Base-by-base conservation (phyloP, 2,797 vertebrate species). In the Ibycter americanus region DNA sequence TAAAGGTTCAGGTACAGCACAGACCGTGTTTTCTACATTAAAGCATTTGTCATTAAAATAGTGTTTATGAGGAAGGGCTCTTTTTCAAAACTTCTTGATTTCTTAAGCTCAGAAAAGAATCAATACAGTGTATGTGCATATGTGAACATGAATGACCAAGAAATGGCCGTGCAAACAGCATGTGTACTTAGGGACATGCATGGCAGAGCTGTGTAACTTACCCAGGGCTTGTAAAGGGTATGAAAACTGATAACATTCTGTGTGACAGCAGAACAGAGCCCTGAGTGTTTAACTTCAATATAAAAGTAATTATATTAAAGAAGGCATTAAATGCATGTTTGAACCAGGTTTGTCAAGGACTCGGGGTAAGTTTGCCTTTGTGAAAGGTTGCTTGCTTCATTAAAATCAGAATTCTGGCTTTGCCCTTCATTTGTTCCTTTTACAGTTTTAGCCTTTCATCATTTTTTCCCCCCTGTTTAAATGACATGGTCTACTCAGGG, bases 281-380 rank as follows among this genome's bases (percentile, higher is more conserved):
- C 58, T 61, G 46, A 77, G 66, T 96, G 31, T 89, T 97, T 96
- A 80, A 94, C 31, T 96, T 97, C 67, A 88, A 8, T 76, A 87
- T 86, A 79, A 95, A 97, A 84, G 26, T 67, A 93, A 95, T 96
- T 89, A 67, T 76, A 89, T 81, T 90, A 96, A 90, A 96, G 62
- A 79, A 76, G 27, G 51, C 58, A 96, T 83, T 95, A 97, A 94
- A 82, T 93, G 9, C 32, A 76, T 56, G 22, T 96, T 96, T 91
- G 84, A 97, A 91, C 8, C 38, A 74, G 15, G 16, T 84, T 95
- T 96, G 49, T 90, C 70, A 96, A 95, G 78, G 82, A 93, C 85
- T 93, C 12, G 0, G 58, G 40, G 32, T 90, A 84, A 96, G 71
- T 97, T 96, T 97, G 80, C 25, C 92, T 97, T 97, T 96, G 68